Conservation (phyloP, 2,888 invertebrate species). For the Phlogophora meticulosa region DNA sequence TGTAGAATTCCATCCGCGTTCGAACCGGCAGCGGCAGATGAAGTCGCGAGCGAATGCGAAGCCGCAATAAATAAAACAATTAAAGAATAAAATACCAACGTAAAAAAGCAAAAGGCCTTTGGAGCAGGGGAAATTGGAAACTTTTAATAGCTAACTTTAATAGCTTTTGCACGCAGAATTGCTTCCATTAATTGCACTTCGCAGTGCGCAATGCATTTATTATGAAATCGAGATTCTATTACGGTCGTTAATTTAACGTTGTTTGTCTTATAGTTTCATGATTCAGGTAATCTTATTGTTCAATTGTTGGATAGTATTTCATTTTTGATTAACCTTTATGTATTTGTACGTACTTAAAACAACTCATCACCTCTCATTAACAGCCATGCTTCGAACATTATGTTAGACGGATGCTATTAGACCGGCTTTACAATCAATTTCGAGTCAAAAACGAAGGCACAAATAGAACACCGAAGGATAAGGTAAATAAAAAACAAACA, state of each 20-base stretch:
- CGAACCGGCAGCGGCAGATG: conserved; percentile 68
- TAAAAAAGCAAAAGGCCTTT: conserved; percentile 75
- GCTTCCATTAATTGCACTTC: conserved; percentile 78
- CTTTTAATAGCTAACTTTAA: conserved; percentile 82
- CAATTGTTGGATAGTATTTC: conserved; percentile 61
- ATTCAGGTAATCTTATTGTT: conserved; percentile 67
- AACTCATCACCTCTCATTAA: conserved; percentile 81
- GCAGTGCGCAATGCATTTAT: conserved; percentile 73
- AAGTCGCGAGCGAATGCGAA: conserved; percentile 72
- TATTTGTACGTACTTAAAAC: conserved; percentile 63
- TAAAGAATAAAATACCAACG: conserved; percentile 78
- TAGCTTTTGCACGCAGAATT: conserved; percentile 83
- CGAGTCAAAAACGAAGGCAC: conserved; percentile 82
- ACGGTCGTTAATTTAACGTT: conserved; percentile 69
- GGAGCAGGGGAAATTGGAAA: conserved; percentile 81
- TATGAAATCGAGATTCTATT: conserved; percentile 77
- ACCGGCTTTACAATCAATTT: conserved; percentile 89
- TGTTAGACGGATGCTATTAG: conserved; percentile 86
- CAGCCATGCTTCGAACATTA: conserved; percentile 84
- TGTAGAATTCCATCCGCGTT: conserved; percentile 67
- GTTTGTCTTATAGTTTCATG: conserved; percentile 72
- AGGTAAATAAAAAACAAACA: conserved; percentile 90
- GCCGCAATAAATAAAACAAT: conserved; percentile 82
- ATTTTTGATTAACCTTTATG: conserved; percentile 61
- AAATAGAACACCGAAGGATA: conserved; percentile 86